Base-by-base conservation (phyloP, 2,888 invertebrate genomes). In the Rhopalosiphum nymphaeae region DNA sequence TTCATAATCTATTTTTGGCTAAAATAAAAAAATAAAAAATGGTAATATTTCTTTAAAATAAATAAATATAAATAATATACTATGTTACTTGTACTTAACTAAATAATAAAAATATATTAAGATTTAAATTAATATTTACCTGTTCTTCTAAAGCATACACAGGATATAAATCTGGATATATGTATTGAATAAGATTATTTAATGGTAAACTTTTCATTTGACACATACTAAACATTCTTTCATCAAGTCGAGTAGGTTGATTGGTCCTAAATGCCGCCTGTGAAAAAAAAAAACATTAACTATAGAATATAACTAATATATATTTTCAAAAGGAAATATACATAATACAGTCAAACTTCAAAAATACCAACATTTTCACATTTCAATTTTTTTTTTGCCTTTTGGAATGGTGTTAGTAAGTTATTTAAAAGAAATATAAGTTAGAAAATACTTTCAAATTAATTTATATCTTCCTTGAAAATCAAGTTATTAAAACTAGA, bases 131-230 rank as follows among this genome's bases (percentile, higher is more conserved):
- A 25, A 26, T 88, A 95, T 95, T 95, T 95, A 96, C 96, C 96
- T 96, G 96, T 94, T 96, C 97, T 95, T 97, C 97, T 92, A 99
- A 96, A 95, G 96, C 96, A 96, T 99, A 98, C 93, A 99, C 96
- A 21, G 98, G 97, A 96, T 99, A 99, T 95, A 99, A 96, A 96
- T 98, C 98, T 1, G 99, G 99, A 96, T 99, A 99, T 95, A 99
- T 97, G 95, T 96, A 97, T 95, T 98, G 98, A 95, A 99, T 97
- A 53, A 99, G 96, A 95, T 97, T 97, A 95, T 96, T 96, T 92
- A 99, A 96, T 21, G 99, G 99, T 95, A 98, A 96, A 84, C 97
- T 97, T 96, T 99, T 99, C 97, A 99, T 97, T 96, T 98, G 97
- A 96, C 98, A 98, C 99, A 99, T 98, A 93, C 98, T 98, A 95